phyloP scores from a whole-genome alignment of 2,888 invertebrate species.

The Chloroclystis v-ata region DNA sequence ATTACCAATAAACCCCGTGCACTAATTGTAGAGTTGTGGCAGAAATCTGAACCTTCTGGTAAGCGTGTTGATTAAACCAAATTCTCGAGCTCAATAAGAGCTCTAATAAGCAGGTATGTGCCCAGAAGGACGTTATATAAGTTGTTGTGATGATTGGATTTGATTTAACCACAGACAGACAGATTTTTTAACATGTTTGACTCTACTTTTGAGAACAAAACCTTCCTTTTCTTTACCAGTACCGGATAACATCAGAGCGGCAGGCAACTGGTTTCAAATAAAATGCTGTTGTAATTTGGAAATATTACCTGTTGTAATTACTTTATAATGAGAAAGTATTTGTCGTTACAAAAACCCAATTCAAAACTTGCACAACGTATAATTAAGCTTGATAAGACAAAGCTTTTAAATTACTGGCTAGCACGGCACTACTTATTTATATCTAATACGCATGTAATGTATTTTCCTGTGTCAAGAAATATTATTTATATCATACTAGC shows the following conservation, averaged over 20 bases:
- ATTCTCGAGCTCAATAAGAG: too few relatives aligned
- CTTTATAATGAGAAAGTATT: constrained; percentile 26
- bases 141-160: too few relatives aligned
- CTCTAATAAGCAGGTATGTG: too few relatives aligned
- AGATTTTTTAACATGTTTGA: too few relatives aligned
- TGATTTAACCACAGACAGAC: too few relatives aligned
- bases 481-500: too few relatives aligned
- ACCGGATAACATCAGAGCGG: not conserved
- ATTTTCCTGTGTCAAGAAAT: too few relatives aligned
- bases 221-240: not conserved
- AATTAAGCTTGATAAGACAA: constrained; percentile 14
- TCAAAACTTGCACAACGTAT: constrained; percentile 16
- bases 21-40: too few relatives aligned
- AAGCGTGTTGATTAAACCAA: too few relatives aligned
- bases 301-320: constrained; percentile 35
- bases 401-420: constrained; percentile 16
- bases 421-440: not conserved
- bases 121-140: too few relatives aligned
- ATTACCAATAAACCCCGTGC: too few relatives aligned
- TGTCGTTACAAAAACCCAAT: constrained; percentile 24
- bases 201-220: not conserved
- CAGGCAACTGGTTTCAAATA: constrained; percentile 5
- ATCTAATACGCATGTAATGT: not conserved
- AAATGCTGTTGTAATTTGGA: constrained; percentile 5
- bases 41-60: too few relatives aligned